Evolutionary conservation across 2,797 vertebrate genomes (phyloP).

Genomic region (Xenopus petersii): DNA sequence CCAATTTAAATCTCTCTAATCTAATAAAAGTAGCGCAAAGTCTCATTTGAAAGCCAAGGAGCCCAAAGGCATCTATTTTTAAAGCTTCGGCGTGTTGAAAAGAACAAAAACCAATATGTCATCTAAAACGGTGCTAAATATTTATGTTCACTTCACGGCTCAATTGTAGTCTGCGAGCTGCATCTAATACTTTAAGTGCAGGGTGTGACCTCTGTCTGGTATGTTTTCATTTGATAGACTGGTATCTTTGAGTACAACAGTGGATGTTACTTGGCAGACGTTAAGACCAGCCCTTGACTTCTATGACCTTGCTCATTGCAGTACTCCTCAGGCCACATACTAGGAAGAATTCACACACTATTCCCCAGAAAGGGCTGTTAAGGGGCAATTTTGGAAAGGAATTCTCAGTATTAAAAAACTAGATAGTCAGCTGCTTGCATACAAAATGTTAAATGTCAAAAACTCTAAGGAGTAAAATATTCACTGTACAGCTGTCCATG

Average conservation of each 20-base stretch:
- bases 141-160: constrained; percentile 17
- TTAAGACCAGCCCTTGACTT: not conserved
- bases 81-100: constrained; percentile 6
- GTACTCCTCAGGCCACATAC: not conserved
- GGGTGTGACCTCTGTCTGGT: constrained; percentile 1
- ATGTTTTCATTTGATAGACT: constrained; percentile 12
- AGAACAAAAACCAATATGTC: constrained; percentile 25
- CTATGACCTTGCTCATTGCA: constrained; percentile 3
- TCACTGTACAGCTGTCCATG: no score
- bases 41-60: constrained; percentile 10
- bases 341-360: no score
- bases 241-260: not conserved
- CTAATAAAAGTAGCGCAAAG: constrained; percentile 41
- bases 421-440: no score
- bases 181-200: constrained; percentile 2
- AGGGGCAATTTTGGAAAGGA: no score
- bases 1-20: constrained; percentile 27
- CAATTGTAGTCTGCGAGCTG: constrained; percentile 1
- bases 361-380: no score
- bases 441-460: no score
- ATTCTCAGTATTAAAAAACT: no score
- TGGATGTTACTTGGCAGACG: not conserved
- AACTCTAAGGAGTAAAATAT: no score
- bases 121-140: constrained; percentile 24
- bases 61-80: constrained; percentile 17